These are phyloP conservation scores for Chionis minor DNA, from an alignment of 2,113 vertebrate species.

Conservation along the genomic window DNA sequence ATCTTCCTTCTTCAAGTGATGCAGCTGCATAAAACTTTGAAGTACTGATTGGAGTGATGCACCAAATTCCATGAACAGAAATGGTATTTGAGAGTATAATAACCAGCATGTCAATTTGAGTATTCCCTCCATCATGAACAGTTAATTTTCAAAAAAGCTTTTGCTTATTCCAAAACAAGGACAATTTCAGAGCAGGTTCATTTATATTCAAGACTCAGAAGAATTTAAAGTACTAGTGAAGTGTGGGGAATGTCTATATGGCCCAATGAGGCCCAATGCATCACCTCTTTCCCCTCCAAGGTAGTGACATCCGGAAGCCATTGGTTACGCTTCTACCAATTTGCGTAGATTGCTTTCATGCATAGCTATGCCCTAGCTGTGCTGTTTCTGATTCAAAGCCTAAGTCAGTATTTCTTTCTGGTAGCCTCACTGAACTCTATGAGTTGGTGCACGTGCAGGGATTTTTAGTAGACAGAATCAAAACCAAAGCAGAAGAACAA, in stretches of 20 bases:
- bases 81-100: slow-evolving; percentile 13
- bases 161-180: background rate
- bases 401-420: background rate
- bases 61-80: slow-evolving; percentile 45
- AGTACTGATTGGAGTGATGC: background rate
- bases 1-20: background rate
- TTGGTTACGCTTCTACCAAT: background rate
- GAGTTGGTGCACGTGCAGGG: background rate
- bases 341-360: background rate
- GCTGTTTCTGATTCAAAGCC: background rate
- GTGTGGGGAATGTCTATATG: background rate
- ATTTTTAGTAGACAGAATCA: background rate
- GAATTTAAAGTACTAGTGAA: background rate
- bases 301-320: background rate
- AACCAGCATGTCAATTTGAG: background rate
- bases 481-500: background rate
- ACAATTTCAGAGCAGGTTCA: background rate
- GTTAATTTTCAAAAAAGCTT: slow-evolving; percentile 1
- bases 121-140: background rate
- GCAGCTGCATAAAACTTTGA: slow-evolving; percentile 17
- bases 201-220: background rate
- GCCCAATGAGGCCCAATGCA: background rate
- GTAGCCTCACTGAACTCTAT: background rate
- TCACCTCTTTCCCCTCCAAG: background rate
- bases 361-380: background rate